Conservation (phyloP, 2,888 invertebrate species). For the Himalopsyche kuldschensis region DNA sequence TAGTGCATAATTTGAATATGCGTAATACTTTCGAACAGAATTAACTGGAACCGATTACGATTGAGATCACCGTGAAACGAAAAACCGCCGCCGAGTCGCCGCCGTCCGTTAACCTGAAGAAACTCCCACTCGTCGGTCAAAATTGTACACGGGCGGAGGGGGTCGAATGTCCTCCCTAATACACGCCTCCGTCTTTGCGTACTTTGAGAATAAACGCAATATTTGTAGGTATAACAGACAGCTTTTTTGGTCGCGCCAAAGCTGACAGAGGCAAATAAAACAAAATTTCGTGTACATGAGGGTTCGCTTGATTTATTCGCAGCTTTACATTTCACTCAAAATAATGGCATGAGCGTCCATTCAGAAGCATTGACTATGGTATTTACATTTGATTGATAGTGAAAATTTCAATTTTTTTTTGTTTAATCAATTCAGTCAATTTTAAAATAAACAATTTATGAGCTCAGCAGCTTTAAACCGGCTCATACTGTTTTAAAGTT, state of each 20-base stretch:
- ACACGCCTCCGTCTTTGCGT: neutral
- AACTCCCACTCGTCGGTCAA: neutral
- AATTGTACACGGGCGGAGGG: neutral
- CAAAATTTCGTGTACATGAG: neutral
- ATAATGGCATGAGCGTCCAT: neutral
- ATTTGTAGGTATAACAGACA: neutral
- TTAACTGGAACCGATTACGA: no score
- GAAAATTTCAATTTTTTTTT: neutral
- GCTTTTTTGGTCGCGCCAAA: neutral
- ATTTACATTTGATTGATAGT: neutral
- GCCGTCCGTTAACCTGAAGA: neutral
- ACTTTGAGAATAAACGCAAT: neutral
- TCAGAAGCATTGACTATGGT: neutral
- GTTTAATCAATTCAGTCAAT: no score
- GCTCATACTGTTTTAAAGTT: no score
- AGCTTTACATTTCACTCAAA: neutral
- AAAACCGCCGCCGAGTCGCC: neutral
- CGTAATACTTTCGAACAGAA: no score
- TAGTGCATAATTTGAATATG: no score
- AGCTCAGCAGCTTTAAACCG: neutral
- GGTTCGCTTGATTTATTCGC: neutral
- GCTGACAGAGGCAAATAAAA: neutral
- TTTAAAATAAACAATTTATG: neutral
- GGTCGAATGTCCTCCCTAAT: neutral
- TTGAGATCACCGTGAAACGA: no score